phyloP scores from a whole-genome alignment of 2,113 vertebrate species.

The Hippotragus niger region DNA sequence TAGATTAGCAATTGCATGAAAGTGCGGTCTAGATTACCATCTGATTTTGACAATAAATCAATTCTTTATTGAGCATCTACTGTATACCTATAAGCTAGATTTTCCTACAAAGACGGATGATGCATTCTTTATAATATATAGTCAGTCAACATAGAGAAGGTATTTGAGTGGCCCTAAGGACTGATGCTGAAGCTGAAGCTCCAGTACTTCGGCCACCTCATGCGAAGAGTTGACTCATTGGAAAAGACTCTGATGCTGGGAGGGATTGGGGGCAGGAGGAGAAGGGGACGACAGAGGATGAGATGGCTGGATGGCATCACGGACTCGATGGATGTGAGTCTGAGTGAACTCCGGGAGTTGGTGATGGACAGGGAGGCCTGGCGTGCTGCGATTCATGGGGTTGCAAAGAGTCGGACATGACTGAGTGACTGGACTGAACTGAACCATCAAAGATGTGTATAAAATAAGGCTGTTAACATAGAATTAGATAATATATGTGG shows the following conservation, averaged over 20 bases:
- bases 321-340: too few species aligned
- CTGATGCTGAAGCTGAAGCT: too few species aligned
- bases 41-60: constrained; percentile 18
- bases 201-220: too few species aligned
- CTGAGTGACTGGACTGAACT: too few species aligned
- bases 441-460: background rate
- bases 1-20: background rate
- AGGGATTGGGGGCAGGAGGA: too few species aligned
- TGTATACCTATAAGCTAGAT: background rate
- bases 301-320: too few species aligned
- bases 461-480: background rate
- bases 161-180: background rate
- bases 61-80: constrained; percentile 17
- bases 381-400: too few species aligned
- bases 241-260: too few species aligned
- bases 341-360: too few species aligned
- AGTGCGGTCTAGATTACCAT: background rate
- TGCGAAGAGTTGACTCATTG: too few species aligned
- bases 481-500: background rate
- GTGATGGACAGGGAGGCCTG: too few species aligned
- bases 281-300: too few species aligned
- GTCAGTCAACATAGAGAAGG: background rate
- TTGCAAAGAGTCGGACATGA: fast-evolving
- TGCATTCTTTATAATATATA: background rate
- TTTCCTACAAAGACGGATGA: background rate